Evolutionary conservation across 2,797 vertebrate species (phyloP), one percentile per base, ranked within the genome.

Genomic region (Apogon hyalosoma): DNA sequence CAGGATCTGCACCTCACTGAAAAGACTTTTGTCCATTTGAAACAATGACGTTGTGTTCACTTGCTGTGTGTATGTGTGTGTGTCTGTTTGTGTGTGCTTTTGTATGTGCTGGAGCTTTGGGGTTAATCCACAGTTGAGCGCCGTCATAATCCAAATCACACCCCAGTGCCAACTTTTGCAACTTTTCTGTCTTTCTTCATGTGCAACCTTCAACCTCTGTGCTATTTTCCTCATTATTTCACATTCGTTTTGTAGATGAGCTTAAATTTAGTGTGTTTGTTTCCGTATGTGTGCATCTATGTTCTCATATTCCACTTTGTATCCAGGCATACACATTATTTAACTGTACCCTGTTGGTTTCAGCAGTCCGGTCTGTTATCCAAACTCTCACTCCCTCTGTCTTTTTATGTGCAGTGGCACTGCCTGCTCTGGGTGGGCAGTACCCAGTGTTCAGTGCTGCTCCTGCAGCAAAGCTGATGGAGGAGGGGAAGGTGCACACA

Each of bases 401-500:
- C n/a, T 83, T 11, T 90, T 28, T 79, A 14, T 62, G 89, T 85
- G 54, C 87, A 98, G 97, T 99, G 94, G 95, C 95, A 66, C 93
- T 99, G 80, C 96, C 92, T 41, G 88, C 95, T 59, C 94, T 99
- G 0, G 91, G 95, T 57, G 93, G 94, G 0, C 98, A 99, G 90
- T 99, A 99, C 90, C 96, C 96, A 68, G 83, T 99, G 91, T 99
- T 98, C 82, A 96, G 96, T 71, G 79, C 97, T 0, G 90, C 95
- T 2, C 94, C 96, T 0, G 81, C 95, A 2, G 93, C 95, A 77
- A 99, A 99, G 83, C 89, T 99, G 82, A 95, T 99, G 59, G 97
- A 99, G 87, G 98, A 99, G 0, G 97, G 96, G 16, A 99, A 99
- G 91, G 93, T 99, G 75, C 98, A 98, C 46, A 15, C 95, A 0